These are phyloP conservation scores for Clistopyga incitator DNA, from an alignment of 2,888 invertebrate species.

Conservation along the genomic window DNA sequence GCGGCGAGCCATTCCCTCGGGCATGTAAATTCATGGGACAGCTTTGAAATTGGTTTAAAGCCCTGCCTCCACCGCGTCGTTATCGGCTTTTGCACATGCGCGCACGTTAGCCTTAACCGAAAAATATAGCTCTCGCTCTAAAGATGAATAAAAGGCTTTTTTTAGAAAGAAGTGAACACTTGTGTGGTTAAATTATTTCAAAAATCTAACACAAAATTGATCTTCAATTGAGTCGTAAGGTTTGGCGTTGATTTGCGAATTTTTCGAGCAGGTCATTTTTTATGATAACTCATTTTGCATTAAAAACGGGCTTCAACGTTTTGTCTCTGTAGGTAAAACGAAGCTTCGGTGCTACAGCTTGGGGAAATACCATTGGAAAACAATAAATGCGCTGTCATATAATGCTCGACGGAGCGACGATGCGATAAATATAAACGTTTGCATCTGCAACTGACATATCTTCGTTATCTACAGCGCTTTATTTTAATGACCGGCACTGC, in stretches of 20 bases:
- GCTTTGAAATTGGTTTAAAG: conserved; percentile 70
- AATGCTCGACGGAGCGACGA: not conserved
- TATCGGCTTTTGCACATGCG: conserved; percentile 61
- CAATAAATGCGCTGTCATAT: not conserved
- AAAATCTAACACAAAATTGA: no score
- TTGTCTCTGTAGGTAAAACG: not conserved
- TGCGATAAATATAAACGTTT: not conserved
- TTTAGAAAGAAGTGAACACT: not conserved
- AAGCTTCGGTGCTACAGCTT: not conserved
- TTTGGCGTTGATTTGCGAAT: no score
- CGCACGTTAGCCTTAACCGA: conserved; percentile 40
- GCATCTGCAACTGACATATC: not conserved
- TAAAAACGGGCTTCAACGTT: not conserved
- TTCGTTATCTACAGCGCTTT: not conserved
- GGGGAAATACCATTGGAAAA: not conserved
- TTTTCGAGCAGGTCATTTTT: no score
- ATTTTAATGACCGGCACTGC: not conserved
- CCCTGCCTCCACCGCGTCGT: conserved; percentile 64
- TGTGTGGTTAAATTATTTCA: no score
- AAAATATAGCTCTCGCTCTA: conserved; percentile 4
- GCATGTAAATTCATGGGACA: conserved; percentile 69
- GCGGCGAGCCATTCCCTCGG: conserved; percentile 58
- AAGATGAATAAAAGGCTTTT: not conserved
- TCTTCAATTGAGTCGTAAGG: no score
- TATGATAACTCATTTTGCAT: not conserved